Conservation (phyloP, 1,140 invertebrate species). For the Himalopsyche phryganea region DNA sequence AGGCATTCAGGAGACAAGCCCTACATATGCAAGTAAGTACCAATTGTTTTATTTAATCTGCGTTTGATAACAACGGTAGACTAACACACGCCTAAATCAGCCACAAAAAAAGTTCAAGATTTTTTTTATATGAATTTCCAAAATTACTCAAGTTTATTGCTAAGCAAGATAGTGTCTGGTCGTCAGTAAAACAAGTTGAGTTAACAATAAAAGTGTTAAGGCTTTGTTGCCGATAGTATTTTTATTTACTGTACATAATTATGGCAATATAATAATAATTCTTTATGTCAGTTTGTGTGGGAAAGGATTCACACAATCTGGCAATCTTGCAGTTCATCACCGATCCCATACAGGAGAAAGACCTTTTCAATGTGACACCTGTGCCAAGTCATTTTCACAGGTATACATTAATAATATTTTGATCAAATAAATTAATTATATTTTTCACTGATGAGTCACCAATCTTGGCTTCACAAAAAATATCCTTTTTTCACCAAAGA, state of each 20-base stretch:
- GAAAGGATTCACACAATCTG: constrained; percentile 68
- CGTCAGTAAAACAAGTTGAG: too few species aligned
- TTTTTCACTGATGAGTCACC: not conserved
- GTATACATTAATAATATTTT: not conserved
- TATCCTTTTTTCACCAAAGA: not conserved
- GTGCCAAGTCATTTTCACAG: constrained; percentile 30
- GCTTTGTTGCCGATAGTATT: too few species aligned
- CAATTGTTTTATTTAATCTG: too few species aligned
- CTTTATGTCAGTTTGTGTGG: constrained; percentile 47
- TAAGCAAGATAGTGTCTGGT: too few species aligned
- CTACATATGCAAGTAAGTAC: constrained; percentile 47
- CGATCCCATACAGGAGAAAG: constrained; percentile 51
- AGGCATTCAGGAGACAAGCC: constrained; percentile 55
- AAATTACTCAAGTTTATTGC: too few species aligned
- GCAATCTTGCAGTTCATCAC: constrained; percentile 61
- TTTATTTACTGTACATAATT: too few species aligned
- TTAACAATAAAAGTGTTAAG: too few species aligned
- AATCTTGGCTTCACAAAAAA: not conserved
- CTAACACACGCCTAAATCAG: too few species aligned
- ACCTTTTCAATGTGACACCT: not conserved
- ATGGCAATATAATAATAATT: too few species aligned
- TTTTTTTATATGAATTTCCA: too few species aligned
- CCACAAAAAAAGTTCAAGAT: too few species aligned
- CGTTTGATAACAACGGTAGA: too few species aligned
- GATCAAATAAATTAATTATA: not conserved